phyloP scores from a whole-genome alignment of 2,888 invertebrate genomes.

The Amphipyra tragopoginis region DNA sequence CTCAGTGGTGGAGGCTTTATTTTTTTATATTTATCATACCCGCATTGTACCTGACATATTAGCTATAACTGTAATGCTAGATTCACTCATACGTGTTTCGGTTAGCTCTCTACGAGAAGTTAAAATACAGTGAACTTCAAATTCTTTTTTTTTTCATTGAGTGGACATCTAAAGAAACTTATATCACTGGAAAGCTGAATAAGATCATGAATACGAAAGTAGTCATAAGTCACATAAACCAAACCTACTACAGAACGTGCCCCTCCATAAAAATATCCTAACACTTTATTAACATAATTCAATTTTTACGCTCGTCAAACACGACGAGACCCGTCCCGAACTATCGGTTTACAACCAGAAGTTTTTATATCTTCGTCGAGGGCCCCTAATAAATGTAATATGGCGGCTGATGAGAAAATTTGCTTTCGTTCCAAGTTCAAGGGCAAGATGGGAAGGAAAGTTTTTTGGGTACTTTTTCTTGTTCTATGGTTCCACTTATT shows the following conservation, averaged over 20 bases:
- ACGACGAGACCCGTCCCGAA: conserved; percentile 34
- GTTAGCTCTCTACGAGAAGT: too few species aligned
- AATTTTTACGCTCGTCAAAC: conserved; percentile 55
- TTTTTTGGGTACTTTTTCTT: conserved; percentile 9
- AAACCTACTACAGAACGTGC: conserved; percentile 24
- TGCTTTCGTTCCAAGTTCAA: conserved; percentile 30
- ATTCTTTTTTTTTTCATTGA: too few species aligned
- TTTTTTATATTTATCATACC: too few species aligned
- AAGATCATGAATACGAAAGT: not conserved
- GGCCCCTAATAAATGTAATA: conserved; percentile 57
- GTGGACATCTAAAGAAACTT: too few species aligned
- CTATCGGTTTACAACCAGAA: conserved; percentile 47
- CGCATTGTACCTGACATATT: too few species aligned
- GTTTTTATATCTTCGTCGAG: conserved; percentile 51
- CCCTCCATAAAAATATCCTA: conserved; percentile 43
- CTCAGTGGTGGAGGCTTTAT: too few species aligned
- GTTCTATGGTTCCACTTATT: conserved; percentile 16
- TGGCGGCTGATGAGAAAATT: conserved; percentile 52
- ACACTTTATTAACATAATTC: conserved; percentile 46
- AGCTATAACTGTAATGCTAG: too few species aligned
- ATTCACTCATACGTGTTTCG: too few species aligned
- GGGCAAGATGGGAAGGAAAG: conserved; percentile 12
- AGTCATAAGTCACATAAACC: conserved; percentile 10
- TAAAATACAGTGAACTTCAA: too few species aligned
- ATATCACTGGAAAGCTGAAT: not conserved